Percentiles rank a stretch among this genome's conserved stretches.
These are phyloP conservation scores for Epizoanthus ramosus DNA, from an alignment of 92 coral and sea anemone genomes.

Conservation along the genomic window DNA sequence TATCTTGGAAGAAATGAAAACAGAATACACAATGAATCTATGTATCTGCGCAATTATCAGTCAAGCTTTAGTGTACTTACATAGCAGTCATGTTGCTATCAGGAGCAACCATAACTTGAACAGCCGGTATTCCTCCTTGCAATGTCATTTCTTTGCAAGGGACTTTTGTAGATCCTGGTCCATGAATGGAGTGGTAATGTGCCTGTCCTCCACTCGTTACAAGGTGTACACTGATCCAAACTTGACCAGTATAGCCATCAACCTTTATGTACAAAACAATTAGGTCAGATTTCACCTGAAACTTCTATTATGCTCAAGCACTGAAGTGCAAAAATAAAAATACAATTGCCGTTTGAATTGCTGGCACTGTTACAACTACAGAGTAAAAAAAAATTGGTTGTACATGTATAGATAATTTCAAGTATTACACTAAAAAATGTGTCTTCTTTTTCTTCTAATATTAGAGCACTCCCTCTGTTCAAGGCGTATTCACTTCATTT, in stretches of 20 bases:
- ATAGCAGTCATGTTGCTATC: slow-evolving; percentile 95
- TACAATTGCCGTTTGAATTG: not conserved
- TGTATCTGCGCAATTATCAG: too few species aligned
- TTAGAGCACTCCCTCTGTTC: too few species aligned
- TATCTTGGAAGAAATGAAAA: not conserved
- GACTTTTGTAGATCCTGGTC: slow-evolving; percentile 98
- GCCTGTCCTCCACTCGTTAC: slow-evolving; percentile 89
- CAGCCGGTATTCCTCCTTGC: slow-evolving; percentile 92
- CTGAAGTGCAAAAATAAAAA: slow-evolving; percentile 2
- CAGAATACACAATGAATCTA: too few species aligned
- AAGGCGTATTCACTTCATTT: too few species aligned
- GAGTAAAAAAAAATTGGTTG: too few species aligned
- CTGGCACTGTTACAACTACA: too few species aligned
- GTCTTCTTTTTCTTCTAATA: too few species aligned
- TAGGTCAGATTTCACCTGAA: not conserved
- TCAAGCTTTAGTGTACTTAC: slow-evolving; percentile 56
- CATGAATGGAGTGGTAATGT: slow-evolving; percentile 98
- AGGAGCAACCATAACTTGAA: slow-evolving; percentile 93
- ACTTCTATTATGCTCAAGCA: too few species aligned
- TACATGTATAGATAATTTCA: not conserved
- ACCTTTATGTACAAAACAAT: slow-evolving; percentile 53
- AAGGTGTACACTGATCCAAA: slow-evolving; percentile 94
- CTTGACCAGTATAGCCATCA: slow-evolving; percentile 76
- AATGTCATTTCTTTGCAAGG: slow-evolving; percentile 88
- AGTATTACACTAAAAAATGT: not conserved